Evolutionary conservation across 2,888 invertebrate genomes (phyloP).

Genomic region (Formica aserva): DNA sequence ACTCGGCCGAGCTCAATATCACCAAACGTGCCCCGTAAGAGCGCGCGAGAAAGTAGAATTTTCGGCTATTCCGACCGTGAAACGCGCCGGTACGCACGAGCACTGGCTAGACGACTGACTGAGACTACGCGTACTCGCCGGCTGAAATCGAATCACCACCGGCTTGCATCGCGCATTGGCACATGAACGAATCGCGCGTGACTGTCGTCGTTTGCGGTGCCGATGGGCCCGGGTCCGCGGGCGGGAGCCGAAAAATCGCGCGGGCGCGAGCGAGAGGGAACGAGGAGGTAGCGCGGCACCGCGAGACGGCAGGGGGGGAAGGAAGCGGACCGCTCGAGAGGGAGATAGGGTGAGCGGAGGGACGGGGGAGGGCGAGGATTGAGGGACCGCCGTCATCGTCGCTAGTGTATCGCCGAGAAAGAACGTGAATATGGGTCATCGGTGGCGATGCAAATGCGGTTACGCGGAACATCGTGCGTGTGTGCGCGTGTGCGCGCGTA

Average conservation of each 20-base stretch:
- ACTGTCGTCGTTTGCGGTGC: slow-evolving; percentile 60
- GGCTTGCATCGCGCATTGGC: slow-evolving; percentile 75
- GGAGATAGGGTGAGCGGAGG: background rate
- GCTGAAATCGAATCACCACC: slow-evolving; percentile 69
- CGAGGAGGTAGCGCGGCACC: slow-evolving; percentile 41
- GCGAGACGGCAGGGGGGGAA: slow-evolving; percentile 52
- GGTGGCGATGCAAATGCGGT: slow-evolving; percentile 84
- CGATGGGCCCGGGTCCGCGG: slow-evolving; percentile 26
- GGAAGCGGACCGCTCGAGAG: slow-evolving; percentile 15
- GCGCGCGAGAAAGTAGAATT: background rate
- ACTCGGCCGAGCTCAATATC: background rate
- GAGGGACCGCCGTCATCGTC: slow-evolving; percentile 50
- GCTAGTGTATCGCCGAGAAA: slow-evolving; percentile 66
- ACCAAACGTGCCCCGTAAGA: background rate
- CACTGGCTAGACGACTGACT: slow-evolving; percentile 54
- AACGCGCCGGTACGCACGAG: slow-evolving; percentile 56
- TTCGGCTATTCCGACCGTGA: background rate
- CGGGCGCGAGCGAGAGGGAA: slow-evolving; percentile 57
- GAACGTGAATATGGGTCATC: slow-evolving; percentile 84
- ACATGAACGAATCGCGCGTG: slow-evolving; percentile 73
- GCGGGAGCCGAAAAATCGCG: slow-evolving; percentile 58
- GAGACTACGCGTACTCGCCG: slow-evolving; percentile 58
- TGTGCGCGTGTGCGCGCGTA: slow-evolving; percentile 26
- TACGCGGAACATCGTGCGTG: slow-evolving; percentile 72
- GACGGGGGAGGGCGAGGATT: slow-evolving; percentile 42